Base-by-base conservation (phyloP, 1,140 invertebrate species). In the Mya arenaria region DNA sequence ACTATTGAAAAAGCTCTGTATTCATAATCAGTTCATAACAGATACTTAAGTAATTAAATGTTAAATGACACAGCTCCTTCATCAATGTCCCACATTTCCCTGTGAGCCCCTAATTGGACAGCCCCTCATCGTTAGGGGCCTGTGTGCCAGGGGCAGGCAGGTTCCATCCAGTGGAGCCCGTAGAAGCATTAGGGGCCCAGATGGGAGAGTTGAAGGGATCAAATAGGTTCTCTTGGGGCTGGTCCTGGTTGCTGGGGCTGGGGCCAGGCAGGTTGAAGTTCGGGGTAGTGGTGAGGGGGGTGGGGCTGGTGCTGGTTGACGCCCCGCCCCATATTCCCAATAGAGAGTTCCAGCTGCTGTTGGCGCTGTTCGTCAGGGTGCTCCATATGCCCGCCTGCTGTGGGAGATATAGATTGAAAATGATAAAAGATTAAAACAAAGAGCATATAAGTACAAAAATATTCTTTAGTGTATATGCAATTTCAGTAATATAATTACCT, bases 301-400 rank as follows among this genome's bases (percentile, higher is more conserved):
- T 32, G 69, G 39, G 37, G n/a, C 65, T 15, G 37, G 63, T 79
- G 68, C 17, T 58, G 65, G 17, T 84, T 65, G 8, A 58, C 25
- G 0, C 82, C 85, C 87, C 88, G 37, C 87, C 85, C 55, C 85
- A 89, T 52, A 89, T 84, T 37, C 85, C 87, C 82, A 88, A 86
- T 23, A 91, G 81, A 5, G 89, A 89, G 72, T 89, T 90, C 90
- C 90, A 91, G 58, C 90, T 86, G 58, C 78, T 89, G 74, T 87
- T 89, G 15, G 89, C 89, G 55, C 88, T 88, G 69, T 89, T 89
- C 30, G 89, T 90, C 56, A 91, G 83, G 0, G 90, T 87, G 58
- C 85, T 91, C 90, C 90, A 91, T 28, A 91, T 83, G 32, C 90
- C 86, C 44, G 74, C 52, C 17, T 81, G 73, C 87, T 89, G 65